These are phyloP conservation scores for Balaeniceps rex DNA, from an alignment of 2,113 vertebrate genomes.

Conservation along the genomic window DNA sequence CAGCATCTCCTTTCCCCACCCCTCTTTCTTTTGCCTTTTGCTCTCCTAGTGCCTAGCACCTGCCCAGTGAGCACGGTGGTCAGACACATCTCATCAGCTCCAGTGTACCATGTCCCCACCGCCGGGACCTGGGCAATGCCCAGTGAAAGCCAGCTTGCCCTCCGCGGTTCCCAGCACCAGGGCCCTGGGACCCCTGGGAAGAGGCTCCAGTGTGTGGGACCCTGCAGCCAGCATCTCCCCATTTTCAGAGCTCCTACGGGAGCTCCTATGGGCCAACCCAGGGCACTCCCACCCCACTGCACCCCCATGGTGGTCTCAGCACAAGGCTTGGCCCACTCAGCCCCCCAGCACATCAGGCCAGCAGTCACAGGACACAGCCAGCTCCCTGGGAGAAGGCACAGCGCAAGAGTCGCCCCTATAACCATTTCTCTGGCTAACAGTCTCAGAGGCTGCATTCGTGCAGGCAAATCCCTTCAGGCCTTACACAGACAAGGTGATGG, in stretches of 20 bases:
- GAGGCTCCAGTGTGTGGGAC: neutral
- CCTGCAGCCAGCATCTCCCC: neutral
- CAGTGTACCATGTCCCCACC: neutral
- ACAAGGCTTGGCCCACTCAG: neutral
- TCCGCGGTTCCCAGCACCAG: neutral
- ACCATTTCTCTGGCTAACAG: neutral
- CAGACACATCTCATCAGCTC: neutral
- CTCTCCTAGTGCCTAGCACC: neutral
- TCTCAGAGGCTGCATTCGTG: neutral
- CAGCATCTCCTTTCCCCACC: neutral
- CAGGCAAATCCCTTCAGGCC: neutral
- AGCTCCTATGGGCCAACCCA: neutral
- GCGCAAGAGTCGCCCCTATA: rapidly evolving
- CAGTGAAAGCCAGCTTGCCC: neutral
- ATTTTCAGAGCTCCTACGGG: neutral
- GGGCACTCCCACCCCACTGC: neutral
- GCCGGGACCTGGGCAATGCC: neutral
- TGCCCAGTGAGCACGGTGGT: neutral
- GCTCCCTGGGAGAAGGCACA: neutral
- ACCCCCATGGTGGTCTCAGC: neutral
- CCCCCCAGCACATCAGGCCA: neutral
- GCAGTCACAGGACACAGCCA: neutral
- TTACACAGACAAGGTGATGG: neutral
- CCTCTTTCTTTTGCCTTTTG: neutral
- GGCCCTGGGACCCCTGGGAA: neutral